Evolutionary conservation across 2,113 vertebrate genomes (phyloP), one percentile per base, ranked within the genome.

Genomic region (Xiphophorus maculatus): DNA sequence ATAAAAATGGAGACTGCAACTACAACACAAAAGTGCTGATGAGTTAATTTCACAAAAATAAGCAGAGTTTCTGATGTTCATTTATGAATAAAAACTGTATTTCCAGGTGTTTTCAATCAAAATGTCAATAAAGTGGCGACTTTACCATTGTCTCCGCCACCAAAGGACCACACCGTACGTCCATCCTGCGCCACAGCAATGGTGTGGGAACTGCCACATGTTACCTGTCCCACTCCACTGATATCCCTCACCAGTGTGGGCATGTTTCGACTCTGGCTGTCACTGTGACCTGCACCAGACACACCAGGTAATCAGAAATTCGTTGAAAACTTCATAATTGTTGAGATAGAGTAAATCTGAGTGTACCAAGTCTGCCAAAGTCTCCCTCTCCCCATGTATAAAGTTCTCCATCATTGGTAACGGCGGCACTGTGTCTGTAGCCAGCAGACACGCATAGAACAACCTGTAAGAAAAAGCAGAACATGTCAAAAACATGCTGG

Each of bases 321-420:
- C 14, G 33, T 69, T 30, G 30, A n/a, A 22, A 66, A 67, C n/a
- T 51, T 28, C 67, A 29, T 75, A 66, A 33, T 7, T 27, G 10
- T 7, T 63, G 22, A 83, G 60, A 63, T 51, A 74, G 63, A 25
- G 63, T 3, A 3, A 12, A 15, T 51, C 17, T 3, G 44, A 40
- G 29, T 15, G 44, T 87, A 96, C 95, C 95, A 29, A 96, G 93
- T 85, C 95, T 89, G 33, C 95, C 95, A 73, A 96, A 96, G 87
- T 96, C 95, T 6, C 95, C 95, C 82, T 96, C 95, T 40, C 95
- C 95, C 95, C 95, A 96, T 0, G 95, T 95, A 69, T 95, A 95
- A 29, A 96, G 92, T 79, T 96, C 95, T 86, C 95, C 95, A 61
- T 95, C 95, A 42, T 92, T 93, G 33, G 94, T 96, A 73, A 96